Evolutionary conservation across 2,888 invertebrate species (phyloP), one percentile per base, ranked within the genome.

Genomic region (Coecobrya sp.): DNA sequence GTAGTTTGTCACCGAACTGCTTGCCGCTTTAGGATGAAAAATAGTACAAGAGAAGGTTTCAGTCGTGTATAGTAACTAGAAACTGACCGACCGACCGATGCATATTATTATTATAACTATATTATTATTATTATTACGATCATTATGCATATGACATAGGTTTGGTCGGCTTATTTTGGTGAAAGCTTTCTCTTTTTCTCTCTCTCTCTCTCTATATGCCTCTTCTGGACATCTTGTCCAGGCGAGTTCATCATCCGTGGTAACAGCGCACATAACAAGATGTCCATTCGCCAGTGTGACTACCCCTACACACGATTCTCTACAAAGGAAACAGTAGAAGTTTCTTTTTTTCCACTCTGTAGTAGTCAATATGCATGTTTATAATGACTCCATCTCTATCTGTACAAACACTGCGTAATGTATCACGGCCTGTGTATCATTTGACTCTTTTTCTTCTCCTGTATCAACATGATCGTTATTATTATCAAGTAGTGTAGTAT

Each of bases 121-220:
- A n/a, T n/a, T n/a, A n/a, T n/a, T n/a, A n/a, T n/a, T n/a, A n/a
- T n/a, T n/a, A 86, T 79, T 45, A 85, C 76, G 70, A 86, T 92
- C 86, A 92, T 92, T 92, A 92, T 92, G 89, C 92, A 92, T 85
- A 73, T 79, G 88, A 19, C 36, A 85, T 73, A 86, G 62, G 76
- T 84, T 92, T 92, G 92, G 89, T 88, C 92, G 88, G 89, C 92
- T 92, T 92, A 89, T 92, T 92, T 92, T 85, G 88, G 84, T 86
- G 88, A 92, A 92, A 87, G 86, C 82, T 81, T 79, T 91, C 42
- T 84, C 27, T 79, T 68, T 81, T 49, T 52, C 36, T 68, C 22
- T 86, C n/a, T 88, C 30, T 87, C 68, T 45, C 59, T 85, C 19
- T 87, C 19, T 76, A 8, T 70, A 49, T 81, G 42, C 36, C 82